Conservation (phyloP, 2,113 vertebrate genomes). For the Reinhardtius hippoglossoides region DNA sequence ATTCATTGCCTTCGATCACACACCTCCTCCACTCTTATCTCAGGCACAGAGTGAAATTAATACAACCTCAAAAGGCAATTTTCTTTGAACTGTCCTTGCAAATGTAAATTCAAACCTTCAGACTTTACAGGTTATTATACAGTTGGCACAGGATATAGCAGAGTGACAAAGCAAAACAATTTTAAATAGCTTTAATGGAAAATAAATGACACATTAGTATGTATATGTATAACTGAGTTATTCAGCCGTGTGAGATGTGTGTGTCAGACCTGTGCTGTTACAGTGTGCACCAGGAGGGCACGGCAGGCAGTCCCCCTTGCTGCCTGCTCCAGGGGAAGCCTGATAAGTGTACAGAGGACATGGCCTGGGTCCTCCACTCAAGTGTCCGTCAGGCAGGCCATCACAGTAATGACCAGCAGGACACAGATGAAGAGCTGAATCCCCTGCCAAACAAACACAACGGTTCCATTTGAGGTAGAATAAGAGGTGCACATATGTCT, state of each 20-base stretch:
- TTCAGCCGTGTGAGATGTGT: background rate
- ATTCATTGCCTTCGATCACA: constrained; percentile 19
- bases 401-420: constrained; percentile 88
- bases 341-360: constrained; percentile 88
- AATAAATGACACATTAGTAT: background rate
- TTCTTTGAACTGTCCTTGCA: constrained; percentile 31
- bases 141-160: background rate
- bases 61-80: constrained; percentile 19
- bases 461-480: background rate
- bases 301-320: constrained; percentile 82
- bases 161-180: background rate
- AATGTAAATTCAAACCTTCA: constrained; percentile 34
- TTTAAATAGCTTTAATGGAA: background rate
- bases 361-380: constrained; percentile 74
- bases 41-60: constrained; percentile 18
- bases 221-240: background rate
- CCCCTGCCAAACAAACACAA: constrained; percentile 75
- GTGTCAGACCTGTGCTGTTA: constrained; percentile 81
- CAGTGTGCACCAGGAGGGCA: constrained; percentile 88
- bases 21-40: constrained; percentile 28
- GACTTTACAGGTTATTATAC: constrained; percentile 10
- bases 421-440: constrained; percentile 77
- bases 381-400: constrained; percentile 73
- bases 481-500: background rate
- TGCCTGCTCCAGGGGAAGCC: constrained; percentile 80